Conservation (phyloP, 2,113 vertebrate genomes). For the Anser cygnoides region DNA sequence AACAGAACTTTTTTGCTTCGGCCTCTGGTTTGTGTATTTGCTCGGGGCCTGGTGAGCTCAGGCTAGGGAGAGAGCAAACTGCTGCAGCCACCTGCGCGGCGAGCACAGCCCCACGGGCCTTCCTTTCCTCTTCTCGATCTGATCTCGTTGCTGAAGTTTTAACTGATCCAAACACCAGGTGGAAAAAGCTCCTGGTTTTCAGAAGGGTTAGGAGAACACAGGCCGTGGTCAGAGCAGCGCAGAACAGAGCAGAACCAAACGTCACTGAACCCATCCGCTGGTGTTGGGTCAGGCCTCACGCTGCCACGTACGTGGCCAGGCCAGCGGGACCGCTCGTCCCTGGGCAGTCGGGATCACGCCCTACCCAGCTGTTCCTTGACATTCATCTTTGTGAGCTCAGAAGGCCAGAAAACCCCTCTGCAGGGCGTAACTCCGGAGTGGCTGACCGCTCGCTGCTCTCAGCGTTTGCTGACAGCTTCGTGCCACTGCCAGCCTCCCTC, state of each 20-base stretch:
- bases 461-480: not conserved
- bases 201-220: not conserved
- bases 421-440: not conserved
- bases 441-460: not conserved
- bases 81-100: not conserved
- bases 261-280: not conserved
- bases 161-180: not conserved
- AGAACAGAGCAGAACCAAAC: not conserved
- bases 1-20: not conserved
- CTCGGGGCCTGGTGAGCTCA: not conserved
- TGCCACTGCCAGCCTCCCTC: not conserved
- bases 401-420: not conserved
- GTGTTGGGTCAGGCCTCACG: not conserved
- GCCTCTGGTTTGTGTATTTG: not conserved
- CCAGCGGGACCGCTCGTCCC: not conserved
- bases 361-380: not conserved
- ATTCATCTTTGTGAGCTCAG: not conserved
- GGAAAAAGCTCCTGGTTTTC: not conserved
- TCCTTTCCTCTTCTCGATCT: not conserved
- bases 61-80: not conserved
- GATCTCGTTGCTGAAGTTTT: not conserved
- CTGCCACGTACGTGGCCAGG: not conserved
- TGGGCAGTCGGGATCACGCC: not conserved
- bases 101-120: not conserved
- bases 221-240: not conserved